Conservation (phyloP, 2,797 vertebrate species). For the Parauchenoglanis ngamensis region DNA sequence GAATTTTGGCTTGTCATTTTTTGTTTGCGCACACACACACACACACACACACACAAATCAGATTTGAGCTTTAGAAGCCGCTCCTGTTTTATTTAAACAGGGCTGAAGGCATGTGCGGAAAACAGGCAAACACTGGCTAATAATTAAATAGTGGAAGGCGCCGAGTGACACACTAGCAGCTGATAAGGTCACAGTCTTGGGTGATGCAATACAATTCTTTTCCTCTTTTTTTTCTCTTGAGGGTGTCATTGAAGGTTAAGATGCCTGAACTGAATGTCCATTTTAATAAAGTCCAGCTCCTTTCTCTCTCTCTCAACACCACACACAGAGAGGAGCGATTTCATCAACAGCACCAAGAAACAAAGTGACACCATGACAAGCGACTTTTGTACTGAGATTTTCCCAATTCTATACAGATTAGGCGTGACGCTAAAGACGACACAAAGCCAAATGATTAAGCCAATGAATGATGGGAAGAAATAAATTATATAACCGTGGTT, state of each 20-base stretch:
- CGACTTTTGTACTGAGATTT: not conserved
- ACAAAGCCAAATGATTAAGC: not conserved
- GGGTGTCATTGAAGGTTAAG: not conserved
- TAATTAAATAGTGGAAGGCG: not conserved
- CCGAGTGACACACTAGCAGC: not conserved
- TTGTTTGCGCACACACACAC: not conserved
- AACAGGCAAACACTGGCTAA: constrained; percentile 5
- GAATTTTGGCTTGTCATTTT: not conserved
- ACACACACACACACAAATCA: not conserved
- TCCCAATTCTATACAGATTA: not conserved
- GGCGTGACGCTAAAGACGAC: not conserved
- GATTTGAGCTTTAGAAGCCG: constrained; percentile 6
- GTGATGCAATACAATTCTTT: not conserved
- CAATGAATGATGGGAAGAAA: not conserved
- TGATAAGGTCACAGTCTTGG: constrained; percentile 22
- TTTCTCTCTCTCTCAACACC: not conserved
- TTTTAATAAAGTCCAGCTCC: not conserved
- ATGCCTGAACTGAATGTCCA: not conserved
- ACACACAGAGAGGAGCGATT: not conserved
- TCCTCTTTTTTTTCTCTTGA: not conserved
- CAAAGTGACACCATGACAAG: not conserved
- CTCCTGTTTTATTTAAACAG: constrained; percentile 19
- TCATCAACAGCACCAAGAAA: not conserved
- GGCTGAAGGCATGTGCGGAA: not conserved
- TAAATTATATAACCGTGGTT: not conserved